Base-by-base conservation (phyloP, 2,797 vertebrate species). In the Labeo calbasu region DNA sequence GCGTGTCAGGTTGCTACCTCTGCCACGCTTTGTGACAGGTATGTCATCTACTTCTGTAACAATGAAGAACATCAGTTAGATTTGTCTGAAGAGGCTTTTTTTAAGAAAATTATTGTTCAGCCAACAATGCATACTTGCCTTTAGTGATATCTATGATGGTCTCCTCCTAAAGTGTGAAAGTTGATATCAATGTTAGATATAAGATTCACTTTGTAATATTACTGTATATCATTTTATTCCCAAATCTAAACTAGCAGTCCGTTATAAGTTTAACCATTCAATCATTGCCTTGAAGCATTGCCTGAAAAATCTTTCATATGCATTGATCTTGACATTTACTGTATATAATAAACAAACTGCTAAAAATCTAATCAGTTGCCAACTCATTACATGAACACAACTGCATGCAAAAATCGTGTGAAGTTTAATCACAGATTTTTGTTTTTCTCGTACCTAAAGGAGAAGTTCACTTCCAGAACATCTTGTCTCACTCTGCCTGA, bases 1-100 rank as follows among this genome's bases (percentile, higher is more conserved):
- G 51, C 88, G 91, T 86, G 93, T 96, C 36, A 95, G 89, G 69
- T 92, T 75, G 87, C 91, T 88, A 46, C 91, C 92, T 88, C 91
- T 91, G 50, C 86, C 90, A 83, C 89, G 87, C 81, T 90, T 46
- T 9, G 88, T 75, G 90, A 88, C 79, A 0, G 88, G 79, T 59
- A 83, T 75, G 13, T 88, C 72, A 0, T 88, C 90, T 17, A 71
- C 19, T 55, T 92, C 94, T 96, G 85, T 63, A 83, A 76, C 40
- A 61, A 5, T 40, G 15, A 82, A 51, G 15, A 28, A 81, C 36
- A 71, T 53, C 15, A 40, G 13, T 36, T 40, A 32, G n/a, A 5
- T 59, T 57, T 5, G 5, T 3, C 28, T 48, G 53, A 36, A 19
- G 9, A 70, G 51, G 13, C 50, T 80, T 79, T 46, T 43, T 48